phyloP scores from a whole-genome alignment of 1,140 invertebrate species.

The Danaus plexippus region DNA sequence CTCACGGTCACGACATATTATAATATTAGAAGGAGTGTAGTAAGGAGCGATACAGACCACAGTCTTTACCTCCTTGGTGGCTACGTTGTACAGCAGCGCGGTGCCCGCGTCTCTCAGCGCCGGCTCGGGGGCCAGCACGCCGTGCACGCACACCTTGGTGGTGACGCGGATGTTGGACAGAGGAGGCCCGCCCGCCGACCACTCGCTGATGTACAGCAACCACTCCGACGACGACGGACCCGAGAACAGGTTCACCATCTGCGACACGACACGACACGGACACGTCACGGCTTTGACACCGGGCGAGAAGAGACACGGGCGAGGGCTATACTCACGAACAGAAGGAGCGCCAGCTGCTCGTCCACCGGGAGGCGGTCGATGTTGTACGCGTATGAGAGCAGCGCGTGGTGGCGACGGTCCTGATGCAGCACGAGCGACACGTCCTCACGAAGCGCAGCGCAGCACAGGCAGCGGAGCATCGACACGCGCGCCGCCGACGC shows the following conservation, averaged over 20 bases:
- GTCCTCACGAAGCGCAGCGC: slow-evolving; percentile 89
- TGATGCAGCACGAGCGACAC: slow-evolving; percentile 91
- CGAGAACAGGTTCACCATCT: slow-evolving; percentile 94
- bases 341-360: slow-evolving; percentile 84
- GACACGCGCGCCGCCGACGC: slow-evolving; percentile 68
- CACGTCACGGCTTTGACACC: neutral
- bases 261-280: slow-evolving; percentile 19
- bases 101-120: slow-evolving; percentile 85
- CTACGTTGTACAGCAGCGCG: slow-evolving; percentile 91
- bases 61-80: slow-evolving; percentile 96
- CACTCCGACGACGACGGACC: slow-evolving; percentile 92
- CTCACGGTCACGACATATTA: no score
- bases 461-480: slow-evolving; percentile 79
- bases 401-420: slow-evolving; percentile 88
- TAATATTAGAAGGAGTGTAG: no score
- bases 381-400: slow-evolving; percentile 91
- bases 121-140: slow-evolving; percentile 81
- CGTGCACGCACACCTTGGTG: slow-evolving; percentile 91
- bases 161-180: slow-evolving; percentile 92
- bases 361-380: slow-evolving; percentile 83
- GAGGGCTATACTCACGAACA: slow-evolving; percentile 79
- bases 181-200: slow-evolving; percentile 79
- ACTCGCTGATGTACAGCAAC: slow-evolving; percentile 94
- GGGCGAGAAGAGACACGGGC: neutral
- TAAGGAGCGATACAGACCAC: slow-evolving; percentile 85